Percentiles rank a stretch among this genome's conserved stretches.
Evolutionary conservation across 2,797 vertebrate species (phyloP).

Genomic region (Onychomys leucogaster): DNA sequence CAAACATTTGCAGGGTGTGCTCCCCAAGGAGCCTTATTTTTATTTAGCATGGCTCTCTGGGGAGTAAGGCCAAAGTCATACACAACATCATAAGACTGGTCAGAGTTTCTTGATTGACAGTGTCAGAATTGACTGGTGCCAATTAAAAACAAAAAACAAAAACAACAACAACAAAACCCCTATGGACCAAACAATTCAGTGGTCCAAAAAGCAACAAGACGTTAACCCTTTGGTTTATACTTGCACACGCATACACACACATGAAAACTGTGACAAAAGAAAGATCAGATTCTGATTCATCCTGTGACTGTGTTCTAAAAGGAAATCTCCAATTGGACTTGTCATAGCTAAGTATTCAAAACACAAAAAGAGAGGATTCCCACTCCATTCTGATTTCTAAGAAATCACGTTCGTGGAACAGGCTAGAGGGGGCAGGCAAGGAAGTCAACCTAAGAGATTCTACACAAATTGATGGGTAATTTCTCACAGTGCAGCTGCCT

Average conservation of each 20-base stretch:
- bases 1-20: not conserved
- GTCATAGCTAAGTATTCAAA: constrained; percentile 55
- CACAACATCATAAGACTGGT: constrained; percentile 19
- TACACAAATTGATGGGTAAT: not conserved
- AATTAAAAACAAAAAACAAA: constrained; percentile 46
- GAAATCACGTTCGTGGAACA: not conserved
- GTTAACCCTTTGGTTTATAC: constrained; percentile 30
- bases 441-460: not conserved
- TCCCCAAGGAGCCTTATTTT: not conserved
- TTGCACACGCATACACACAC: not conserved
- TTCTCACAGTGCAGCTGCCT: not conserved
- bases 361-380: not conserved
- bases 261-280: constrained; percentile 71
- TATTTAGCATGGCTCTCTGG: constrained; percentile 31
- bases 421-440: not conserved
- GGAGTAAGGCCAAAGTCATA: constrained; percentile 41
- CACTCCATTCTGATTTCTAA: constrained; percentile 1
- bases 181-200: constrained; percentile 46
- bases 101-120: constrained; percentile 12
- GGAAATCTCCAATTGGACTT: constrained; percentile 14
- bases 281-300: constrained; percentile 6
- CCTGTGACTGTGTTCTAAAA: constrained; percentile 26
- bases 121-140: constrained; percentile 32
- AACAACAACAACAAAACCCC: too few species aligned
- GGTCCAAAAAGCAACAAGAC: constrained; percentile 61